A percentile compares a stretch with the other conserved stretches of the same genome.
Conservation (phyloP, 2,113 vertebrate genomes). For the Oreochromis spilurus region DNA sequence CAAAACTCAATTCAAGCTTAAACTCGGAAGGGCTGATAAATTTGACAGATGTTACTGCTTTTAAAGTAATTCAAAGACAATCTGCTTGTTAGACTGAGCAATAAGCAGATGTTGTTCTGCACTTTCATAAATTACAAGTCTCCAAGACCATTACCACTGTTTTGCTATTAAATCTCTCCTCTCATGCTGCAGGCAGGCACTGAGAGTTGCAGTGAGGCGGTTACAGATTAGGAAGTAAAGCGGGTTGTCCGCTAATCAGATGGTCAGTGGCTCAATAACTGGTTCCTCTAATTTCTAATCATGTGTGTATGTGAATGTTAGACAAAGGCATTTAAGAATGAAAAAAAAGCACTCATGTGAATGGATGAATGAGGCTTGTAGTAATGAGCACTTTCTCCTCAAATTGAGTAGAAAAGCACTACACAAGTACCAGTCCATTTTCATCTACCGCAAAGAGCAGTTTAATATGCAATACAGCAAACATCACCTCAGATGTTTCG, state of each 20-base stretch:
- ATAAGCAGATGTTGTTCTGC: not conserved
- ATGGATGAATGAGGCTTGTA: not conserved
- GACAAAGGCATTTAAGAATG: not conserved
- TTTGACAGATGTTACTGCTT: not conserved
- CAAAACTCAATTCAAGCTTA: not conserved
- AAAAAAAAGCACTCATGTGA: not conserved
- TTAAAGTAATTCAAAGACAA: not conserved
- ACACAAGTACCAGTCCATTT: not conserved
- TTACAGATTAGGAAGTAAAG: not conserved
- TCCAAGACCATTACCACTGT: not conserved
- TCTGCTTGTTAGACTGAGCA: not conserved
- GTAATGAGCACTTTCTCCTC: not conserved
- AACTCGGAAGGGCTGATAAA: not conserved
- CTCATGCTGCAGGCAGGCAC: not conserved
- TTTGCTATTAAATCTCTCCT: not conserved
- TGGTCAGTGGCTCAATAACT: not conserved
- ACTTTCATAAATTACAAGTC: not conserved
- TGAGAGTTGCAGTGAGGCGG: not conserved
- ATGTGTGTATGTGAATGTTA: not conserved
- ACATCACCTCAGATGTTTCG: not conserved
- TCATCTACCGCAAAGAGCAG: not conserved
- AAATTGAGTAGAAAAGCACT: not conserved
- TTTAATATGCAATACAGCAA: not conserved
- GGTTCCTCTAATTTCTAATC: not conserved
- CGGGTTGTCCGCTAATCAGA: not conserved